Evolutionary conservation across 2,888 invertebrate species (phyloP).

Genomic region (Penaeus monodon): DNA sequence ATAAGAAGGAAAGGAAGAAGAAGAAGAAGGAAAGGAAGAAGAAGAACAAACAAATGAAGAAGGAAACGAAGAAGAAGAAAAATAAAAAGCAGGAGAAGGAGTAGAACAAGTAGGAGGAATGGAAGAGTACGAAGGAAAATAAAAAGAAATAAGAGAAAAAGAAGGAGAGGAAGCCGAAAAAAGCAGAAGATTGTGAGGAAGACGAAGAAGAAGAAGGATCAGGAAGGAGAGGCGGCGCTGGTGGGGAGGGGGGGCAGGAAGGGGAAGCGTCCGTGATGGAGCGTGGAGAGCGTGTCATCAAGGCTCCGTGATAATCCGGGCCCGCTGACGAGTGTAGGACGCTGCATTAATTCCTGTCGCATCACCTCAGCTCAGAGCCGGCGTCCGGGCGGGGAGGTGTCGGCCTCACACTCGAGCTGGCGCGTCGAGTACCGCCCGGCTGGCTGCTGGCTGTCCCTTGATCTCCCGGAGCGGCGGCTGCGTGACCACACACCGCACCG

Average conservation of each 20-base stretch:
- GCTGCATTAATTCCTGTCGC: slow-evolving; percentile 62
- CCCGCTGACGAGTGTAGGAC: slow-evolving; percentile 56
- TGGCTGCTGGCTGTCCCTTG: too few species aligned
- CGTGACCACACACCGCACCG: too few species aligned
- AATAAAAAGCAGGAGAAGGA: not conserved
- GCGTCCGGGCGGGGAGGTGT: slow-evolving; percentile 37
- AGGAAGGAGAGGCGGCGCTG: not conserved
- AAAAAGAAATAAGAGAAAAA: not conserved
- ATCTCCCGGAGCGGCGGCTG: not conserved
- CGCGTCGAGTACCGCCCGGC: too few species aligned
- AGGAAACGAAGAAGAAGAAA: not conserved
- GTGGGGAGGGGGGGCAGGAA: not conserved
- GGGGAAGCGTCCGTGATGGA: slow-evolving; percentile 43
- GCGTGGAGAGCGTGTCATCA: slow-evolving; percentile 50
- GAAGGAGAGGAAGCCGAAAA: not conserved
- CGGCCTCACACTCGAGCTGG: not conserved
- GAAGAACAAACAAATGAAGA: not conserved
- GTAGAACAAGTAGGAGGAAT: not conserved
- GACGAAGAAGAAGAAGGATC: not conserved
- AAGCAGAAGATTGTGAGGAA: not conserved
- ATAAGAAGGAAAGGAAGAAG: not conserved
- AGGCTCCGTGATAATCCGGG: slow-evolving; percentile 50
- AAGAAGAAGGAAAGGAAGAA: not conserved
- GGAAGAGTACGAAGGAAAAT: not conserved
- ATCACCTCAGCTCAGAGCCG: slow-evolving; percentile 58